Conservation (phyloP, 2,797 vertebrate species). For the Podargus strigoides region DNA sequence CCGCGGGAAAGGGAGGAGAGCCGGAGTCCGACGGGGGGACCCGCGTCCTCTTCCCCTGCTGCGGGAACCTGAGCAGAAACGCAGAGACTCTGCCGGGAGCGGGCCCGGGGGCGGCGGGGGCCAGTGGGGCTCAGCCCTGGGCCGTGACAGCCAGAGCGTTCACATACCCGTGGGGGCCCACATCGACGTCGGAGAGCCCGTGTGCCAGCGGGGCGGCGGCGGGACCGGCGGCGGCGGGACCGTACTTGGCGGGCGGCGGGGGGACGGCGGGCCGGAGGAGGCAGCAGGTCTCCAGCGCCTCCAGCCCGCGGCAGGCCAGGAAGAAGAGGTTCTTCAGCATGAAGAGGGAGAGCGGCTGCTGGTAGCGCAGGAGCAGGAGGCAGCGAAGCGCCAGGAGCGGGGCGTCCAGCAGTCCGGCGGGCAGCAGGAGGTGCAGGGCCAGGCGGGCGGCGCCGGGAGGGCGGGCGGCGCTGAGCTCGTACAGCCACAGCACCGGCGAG, state of each 20-base stretch:
- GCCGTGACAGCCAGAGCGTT: constrained; percentile 89
- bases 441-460: constrained; percentile 65
- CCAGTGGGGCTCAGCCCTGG: constrained; percentile 80
- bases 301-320: constrained; percentile 81
- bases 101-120: not conserved
- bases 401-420: constrained; percentile 86
- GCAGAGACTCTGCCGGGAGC: constrained; percentile 22
- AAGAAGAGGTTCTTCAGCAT: constrained; percentile 94
- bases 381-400: constrained; percentile 88
- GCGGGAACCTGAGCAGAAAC: constrained; percentile 46
- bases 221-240: constrained; percentile 66
- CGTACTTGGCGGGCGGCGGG: constrained; percentile 70
- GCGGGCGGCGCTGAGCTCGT: constrained; percentile 85
- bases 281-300: constrained; percentile 86
- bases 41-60: not conserved
- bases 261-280: constrained; percentile 45
- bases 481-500: constrained; percentile 91
- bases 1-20: not conserved
- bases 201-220: constrained; percentile 81
- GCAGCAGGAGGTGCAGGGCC: constrained; percentile 82
- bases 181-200: constrained; percentile 89
- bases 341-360: constrained; percentile 86
- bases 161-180: constrained; percentile 90
- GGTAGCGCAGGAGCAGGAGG: constrained; percentile 83
- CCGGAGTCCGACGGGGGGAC: not conserved